Evolutionary conservation across 2,797 vertebrate genomes (phyloP), one percentile per base, ranked within the genome.

Genomic region (Arvicola amphibius): DNA sequence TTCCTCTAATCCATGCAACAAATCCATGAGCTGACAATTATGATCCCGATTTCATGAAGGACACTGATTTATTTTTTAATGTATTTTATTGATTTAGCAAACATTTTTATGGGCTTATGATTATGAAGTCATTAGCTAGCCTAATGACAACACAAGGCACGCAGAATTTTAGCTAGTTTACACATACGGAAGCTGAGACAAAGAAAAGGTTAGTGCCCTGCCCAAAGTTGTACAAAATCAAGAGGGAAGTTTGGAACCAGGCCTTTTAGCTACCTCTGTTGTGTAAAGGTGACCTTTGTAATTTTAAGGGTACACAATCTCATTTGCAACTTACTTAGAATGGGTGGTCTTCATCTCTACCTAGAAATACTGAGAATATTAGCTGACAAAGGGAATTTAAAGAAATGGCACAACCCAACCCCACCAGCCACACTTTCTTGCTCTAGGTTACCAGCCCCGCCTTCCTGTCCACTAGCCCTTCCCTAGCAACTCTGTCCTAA

Each of bases 71-170:
- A 56, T 59, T 74, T 94, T 94, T 88, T 48, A 90, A 59, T 95
- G 73, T 59, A 59, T 89, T 92, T 89, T 94, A 69, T 92, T 91
- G 92, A 78, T 88, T 94, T 90, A 93, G 16, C 10, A 56, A 81
- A 94, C 63, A 83, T 71, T 46, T 88, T 56, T 79, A 76, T 87
- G 86, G 59, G 67, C 37, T 90, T 77, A 63, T 11, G 48, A 84
- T 88, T 87, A 79, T 48, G 87, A 71, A 67, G 93, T 76, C 53
- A 93, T 76, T 90, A 79, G 37, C 79, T 92, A 29, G 61, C 69
- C 74, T 48, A 53, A 81, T 53, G 83, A 86, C 25, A 86, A 73
- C 3, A 81, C 59, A 69, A 77, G 46, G 27, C 95, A 88, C 74
- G 79, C 85, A 79, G 16, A 71, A 10, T 86, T 80, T 67, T 19